Conservation (phyloP, 2,888 invertebrate species). For the Caenorhabditis wallacei region DNA sequence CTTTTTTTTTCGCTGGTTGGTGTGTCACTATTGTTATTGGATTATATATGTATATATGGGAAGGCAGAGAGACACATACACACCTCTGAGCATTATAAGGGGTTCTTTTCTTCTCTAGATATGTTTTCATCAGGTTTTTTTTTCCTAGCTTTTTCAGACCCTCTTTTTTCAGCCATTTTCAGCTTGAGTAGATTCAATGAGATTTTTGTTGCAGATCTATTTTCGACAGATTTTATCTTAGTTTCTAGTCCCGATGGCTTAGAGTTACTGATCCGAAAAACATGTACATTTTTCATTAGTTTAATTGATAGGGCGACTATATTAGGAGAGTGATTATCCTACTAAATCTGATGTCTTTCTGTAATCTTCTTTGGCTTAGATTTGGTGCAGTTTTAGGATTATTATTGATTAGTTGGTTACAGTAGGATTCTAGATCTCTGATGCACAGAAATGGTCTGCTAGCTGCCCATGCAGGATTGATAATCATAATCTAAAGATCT, state of each 20-base stretch:
- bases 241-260: too few relatives aligned
- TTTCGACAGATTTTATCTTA: background rate
- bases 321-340: background rate
- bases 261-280: too few relatives aligned
- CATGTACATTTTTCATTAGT: background rate
- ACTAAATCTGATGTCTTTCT: background rate
- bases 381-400: too few relatives aligned
- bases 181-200: too few relatives aligned
- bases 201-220: too few relatives aligned
- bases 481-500: too few relatives aligned
- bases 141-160: background rate
- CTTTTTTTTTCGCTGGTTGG: background rate
- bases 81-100: too few relatives aligned
- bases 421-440: too few relatives aligned
- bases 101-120: background rate
- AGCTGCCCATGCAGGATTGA: too few relatives aligned
- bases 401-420: too few relatives aligned
- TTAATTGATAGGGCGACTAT: conserved; percentile 10
- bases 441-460: too few relatives aligned
- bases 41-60: conserved; percentile 28
- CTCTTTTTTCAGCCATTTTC: too few relatives aligned
- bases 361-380: background rate
- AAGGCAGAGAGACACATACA: background rate
- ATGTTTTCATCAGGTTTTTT: background rate
- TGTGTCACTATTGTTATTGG: conserved; percentile 49